Conservation (phyloP, 2,888 invertebrate species). For the Cheilosia scutellata region DNA sequence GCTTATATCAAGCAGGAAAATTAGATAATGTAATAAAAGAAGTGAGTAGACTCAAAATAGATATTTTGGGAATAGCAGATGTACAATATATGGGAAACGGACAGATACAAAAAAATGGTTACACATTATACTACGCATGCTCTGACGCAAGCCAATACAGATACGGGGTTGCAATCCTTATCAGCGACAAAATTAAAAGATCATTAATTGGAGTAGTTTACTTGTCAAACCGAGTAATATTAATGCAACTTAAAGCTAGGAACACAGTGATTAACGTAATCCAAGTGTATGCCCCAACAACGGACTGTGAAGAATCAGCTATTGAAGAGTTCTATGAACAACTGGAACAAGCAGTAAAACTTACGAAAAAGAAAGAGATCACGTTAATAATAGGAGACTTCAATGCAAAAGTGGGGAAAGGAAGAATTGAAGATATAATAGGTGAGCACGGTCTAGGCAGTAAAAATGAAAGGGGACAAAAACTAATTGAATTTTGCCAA, state of each 20-base stretch:
- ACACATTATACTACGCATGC: not conserved
- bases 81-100: not conserved
- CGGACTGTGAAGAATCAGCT: not conserved
- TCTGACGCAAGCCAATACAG: not conserved
- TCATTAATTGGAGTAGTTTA: conserved; percentile 10
- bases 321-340: not conserved
- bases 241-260: conserved; percentile 5
- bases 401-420: no score
- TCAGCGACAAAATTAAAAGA: not conserved
- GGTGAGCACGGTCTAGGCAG: not conserved
- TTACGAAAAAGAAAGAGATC: not conserved
- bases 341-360: not conserved
- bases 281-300: conserved; percentile 18
- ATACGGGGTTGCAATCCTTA: conserved; percentile 6
- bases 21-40: conserved; percentile 11
- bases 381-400: no score
- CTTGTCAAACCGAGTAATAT: not conserved
- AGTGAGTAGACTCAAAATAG: conserved; percentile 4
- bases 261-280: conserved; percentile 5
- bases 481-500: not conserved
- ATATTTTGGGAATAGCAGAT: conserved; percentile 8
- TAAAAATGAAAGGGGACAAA: not conserved
- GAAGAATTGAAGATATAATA: not conserved
- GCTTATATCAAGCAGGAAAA: conserved; percentile 19
- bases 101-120: no score